Evolutionary conservation across 2,797 vertebrate genomes (phyloP), one percentile per base, ranked within the genome.

Genomic region (Telmatherina bonti): DNA sequence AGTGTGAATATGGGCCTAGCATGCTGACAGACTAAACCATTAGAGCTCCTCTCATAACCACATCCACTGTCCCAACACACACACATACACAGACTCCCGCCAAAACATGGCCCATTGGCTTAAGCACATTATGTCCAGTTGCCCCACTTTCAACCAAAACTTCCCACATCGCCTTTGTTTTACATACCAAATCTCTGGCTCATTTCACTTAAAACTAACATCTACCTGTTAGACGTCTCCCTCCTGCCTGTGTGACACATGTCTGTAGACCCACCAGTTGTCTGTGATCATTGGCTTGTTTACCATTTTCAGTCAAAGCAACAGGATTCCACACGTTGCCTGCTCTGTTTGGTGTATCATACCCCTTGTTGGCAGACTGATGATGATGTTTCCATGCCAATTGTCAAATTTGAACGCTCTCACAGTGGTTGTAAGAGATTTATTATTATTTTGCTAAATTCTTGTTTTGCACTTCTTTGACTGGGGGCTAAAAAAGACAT

Each of bases 1-100:
- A 78, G 66, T 88, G 91, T 89, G 85, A 93, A 94, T 92, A 86
- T 87, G 83, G 72, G 64, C 64, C 89, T 91, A 92, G 91, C 91
- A 87, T 68, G 73, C 76, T 82, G 89, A 90, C 91, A 85, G 84
- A 76, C 75, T 70, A 72, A 72, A 87, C 74, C 72, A 75, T 79
- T 71, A 78, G 68, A 70, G 65, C 78, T 73, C 64, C 72, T 79
- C 74, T 66, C 63, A 62, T 53, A 73, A 57, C 74, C 47, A 27
- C 64, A 54, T 43, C 57, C 72, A 26, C 49, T 26, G 49, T 36
- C 62, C 67, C 61, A 49, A 72, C 62, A 74, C 70, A 81, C 55
- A 74, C 67, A 81, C 55, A n/a, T n/a, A 62, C 51, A 69, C 36
- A 51, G 51, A 62, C 59, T 85, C 87, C 78, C 77, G 69, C 85